Base-by-base conservation (phyloP, 2,888 invertebrate species). In the Amiota communis region DNA sequence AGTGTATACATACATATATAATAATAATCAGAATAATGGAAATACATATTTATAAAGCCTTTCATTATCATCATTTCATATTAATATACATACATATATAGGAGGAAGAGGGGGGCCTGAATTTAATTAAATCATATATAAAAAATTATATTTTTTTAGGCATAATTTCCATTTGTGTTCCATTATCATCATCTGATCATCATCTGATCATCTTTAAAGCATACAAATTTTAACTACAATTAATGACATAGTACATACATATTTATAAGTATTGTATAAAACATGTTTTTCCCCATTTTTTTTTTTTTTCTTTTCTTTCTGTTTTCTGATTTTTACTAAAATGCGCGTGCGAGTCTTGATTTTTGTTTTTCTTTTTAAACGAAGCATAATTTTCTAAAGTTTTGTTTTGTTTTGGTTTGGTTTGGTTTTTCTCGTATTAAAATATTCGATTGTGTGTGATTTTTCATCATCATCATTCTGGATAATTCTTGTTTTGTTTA, bases 341-440 rank as follows among this genome's bases (percentile, higher is more conserved):
- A 63, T 63, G 63, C 63, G 63, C 46, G 63, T 46, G n/a, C 36
- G 57, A 57, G n/a, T 63, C 36, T 63, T n/a, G 46, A 63, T 63
- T 13, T 13, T n/a, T 53, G n/a, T 36, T 63, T 36, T 6, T 53
- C 15, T 23, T 53, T 53, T 53, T 6, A n/a, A 53, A 53, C 53
- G 15, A 53, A 53, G 53, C 53, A 15, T 53, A 15, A 53, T 53
- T 53, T 53, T 53, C 53, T 53, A 15, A 10, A n/a, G 13, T 12
- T 53, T 53, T 53, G 8, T 0, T 53, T 53, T 8, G 13, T 9
- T 53, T 12, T 51, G n/a, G 51, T 51, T 51, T 2, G n/a, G 8
- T 51, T 51, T 51, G 0, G 51, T 51, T 53, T 53, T 53, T 53
- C 11, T 53, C 53, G 53, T 11, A n/a, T 15, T 53, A 53, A 53